Evolutionary conservation across 2,797 vertebrate species (phyloP), one percentile per base, ranked within the genome.

Genomic region (Sebastes trivittatus): DNA sequence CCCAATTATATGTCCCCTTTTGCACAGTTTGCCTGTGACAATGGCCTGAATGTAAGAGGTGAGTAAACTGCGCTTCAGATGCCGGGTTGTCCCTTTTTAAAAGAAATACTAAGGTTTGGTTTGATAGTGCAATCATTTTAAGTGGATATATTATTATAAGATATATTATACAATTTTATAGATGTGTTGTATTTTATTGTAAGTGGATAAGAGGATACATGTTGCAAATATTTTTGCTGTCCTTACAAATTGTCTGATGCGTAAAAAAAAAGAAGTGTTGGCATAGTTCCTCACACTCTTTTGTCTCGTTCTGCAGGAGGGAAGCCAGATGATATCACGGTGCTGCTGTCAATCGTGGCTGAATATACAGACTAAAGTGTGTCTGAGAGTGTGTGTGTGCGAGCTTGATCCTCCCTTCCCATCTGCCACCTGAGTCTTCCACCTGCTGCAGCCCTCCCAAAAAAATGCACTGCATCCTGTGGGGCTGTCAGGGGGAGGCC

Each of bases 1-100:
- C 98, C 98, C 75, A 98, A 98, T 83, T 99, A 99, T 83, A 99
- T 99, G 98, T 99, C 98, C 11, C 98, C 98, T 49, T 99, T 99
- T 86, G 98, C 98, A 93, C 98, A 99, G 95, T 99, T 99, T 84
- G 98, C 98, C 25, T 99, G 98, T 94, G 98, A 98, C 95, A 99
- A 99, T 55, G 98, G 98, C 54, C 89, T 99, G 94, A 98, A 99
- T 93, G 98, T 99, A 92, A 95, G 98, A 98, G 98, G 98, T 99
- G 87, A 96, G 96, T 81, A 34, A 18, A 4, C 62, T 22, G 34
- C 4, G 20, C 25, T 75, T 22, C n/a, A 58, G n/a, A 46, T 61
- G 27, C 61, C 22, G 29, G 46, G 8, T 34, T 52, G 2, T 42
- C 22, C 5, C 1, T 72, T 30, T 36, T 0, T 8, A 42, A 42